These are phyloP conservation scores for Gasterosteus aculeatus DNA, from an alignment of 2,113 vertebrate species.

Conservation along the genomic window DNA sequence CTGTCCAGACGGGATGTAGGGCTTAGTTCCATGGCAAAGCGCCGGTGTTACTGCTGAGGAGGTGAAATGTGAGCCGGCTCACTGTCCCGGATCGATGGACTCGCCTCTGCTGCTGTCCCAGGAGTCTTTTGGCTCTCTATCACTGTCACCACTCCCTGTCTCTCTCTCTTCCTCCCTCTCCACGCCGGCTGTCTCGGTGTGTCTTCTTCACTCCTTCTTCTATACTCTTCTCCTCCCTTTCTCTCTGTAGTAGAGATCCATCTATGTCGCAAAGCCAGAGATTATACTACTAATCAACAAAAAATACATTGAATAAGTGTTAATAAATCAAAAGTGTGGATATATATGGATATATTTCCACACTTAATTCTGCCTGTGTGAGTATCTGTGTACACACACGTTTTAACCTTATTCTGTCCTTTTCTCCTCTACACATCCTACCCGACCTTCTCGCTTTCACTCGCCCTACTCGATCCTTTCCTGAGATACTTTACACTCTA, in stretches of 20 bases:
- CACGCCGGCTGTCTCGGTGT: not conserved
- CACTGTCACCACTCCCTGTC: slow-evolving; percentile 64
- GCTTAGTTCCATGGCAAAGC: slow-evolving; percentile 67
- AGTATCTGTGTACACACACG: not conserved
- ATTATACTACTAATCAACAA: not conserved
- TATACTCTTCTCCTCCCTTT: not conserved
- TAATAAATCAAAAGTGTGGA: not conserved
- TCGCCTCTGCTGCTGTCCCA: slow-evolving; percentile 65
- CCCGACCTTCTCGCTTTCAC: slow-evolving; percentile 3
- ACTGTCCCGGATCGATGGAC: slow-evolving; percentile 74
- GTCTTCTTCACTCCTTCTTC: not conserved
- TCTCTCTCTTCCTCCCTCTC: slow-evolving; percentile 41
- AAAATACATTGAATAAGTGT: not conserved
- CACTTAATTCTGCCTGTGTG: too few relatives aligned
- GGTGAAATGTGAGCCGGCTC: slow-evolving; percentile 75
- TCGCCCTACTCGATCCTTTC: slow-evolving; percentile 27
- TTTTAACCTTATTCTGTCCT: not conserved
- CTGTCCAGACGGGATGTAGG: slow-evolving; percentile 72
- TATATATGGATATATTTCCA: not conserved
- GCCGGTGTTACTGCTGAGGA: slow-evolving; percentile 71
- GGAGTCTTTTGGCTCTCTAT: slow-evolving; percentile 65
- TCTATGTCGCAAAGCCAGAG: not conserved
- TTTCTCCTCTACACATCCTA: slow-evolving; percentile 10
- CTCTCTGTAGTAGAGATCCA: not conserved
- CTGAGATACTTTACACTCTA: slow-evolving; percentile 25